A percentile compares a stretch with the other conserved stretches of the same genome.
phyloP scores from a whole-genome alignment of 2,888 invertebrate genomes.

The Acanthosoma haemorrhoidale region DNA sequence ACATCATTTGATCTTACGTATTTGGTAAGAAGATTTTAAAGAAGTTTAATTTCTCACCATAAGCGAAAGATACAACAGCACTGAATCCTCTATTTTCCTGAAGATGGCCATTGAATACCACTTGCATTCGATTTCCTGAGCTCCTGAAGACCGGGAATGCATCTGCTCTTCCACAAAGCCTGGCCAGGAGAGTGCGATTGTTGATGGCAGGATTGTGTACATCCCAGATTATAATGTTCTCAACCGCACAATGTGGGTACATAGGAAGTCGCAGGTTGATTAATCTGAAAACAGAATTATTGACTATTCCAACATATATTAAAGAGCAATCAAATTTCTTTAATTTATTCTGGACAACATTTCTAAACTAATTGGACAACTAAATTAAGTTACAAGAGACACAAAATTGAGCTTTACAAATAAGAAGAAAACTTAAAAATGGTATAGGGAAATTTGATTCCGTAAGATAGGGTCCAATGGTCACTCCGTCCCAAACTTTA shows the following conservation, averaged over 20 bases:
- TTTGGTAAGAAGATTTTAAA: slow-evolving; percentile 23
- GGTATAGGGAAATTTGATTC: too few relatives aligned
- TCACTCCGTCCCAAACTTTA: too few relatives aligned
- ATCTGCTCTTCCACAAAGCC: slow-evolving; percentile 2
- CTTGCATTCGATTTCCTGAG: neutral
- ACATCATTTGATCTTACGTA: too few relatives aligned
- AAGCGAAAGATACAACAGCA: slow-evolving; percentile 36
- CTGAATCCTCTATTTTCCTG: slow-evolving; percentile 40
- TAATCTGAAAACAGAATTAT: too few relatives aligned
- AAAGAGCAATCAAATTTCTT: too few relatives aligned
- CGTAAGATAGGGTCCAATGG: too few relatives aligned
- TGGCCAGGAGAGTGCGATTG: neutral
- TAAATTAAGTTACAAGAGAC: too few relatives aligned
- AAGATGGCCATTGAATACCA: slow-evolving; percentile 19
- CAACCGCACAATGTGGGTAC: neutral
- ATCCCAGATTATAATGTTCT: neutral
- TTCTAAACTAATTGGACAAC: too few relatives aligned
- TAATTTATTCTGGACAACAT: too few relatives aligned
- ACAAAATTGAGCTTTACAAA: too few relatives aligned
- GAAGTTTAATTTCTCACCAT: neutral
- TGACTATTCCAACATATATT: too few relatives aligned
- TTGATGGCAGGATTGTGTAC: neutral
- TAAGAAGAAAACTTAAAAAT: too few relatives aligned
- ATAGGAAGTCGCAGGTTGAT: neutral
- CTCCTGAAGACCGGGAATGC: slow-evolving; percentile 12